Evolutionary conservation across 2,113 vertebrate genomes (phyloP).

Genomic region (Pelecanoides urinatrix): DNA sequence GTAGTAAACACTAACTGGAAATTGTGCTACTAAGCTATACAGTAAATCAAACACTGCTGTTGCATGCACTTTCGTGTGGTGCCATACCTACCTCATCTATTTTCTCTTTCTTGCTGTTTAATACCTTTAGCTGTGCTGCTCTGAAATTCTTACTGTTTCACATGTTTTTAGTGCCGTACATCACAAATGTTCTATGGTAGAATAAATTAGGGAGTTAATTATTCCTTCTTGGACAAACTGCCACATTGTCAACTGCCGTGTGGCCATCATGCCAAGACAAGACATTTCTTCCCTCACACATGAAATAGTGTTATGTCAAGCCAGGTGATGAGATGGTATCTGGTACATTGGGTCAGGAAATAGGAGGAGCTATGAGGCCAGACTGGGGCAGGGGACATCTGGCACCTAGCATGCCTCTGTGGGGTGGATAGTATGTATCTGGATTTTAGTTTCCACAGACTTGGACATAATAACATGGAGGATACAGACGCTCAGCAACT

Average conservation of each 20-base stretch:
- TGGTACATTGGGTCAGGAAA: not conserved
- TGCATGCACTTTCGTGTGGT: not conserved
- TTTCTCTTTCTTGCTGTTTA: not conserved
- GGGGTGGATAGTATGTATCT: not conserved
- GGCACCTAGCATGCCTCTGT: not conserved
- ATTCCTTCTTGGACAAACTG: not conserved
- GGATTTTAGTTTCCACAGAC: not conserved
- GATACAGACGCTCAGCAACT: not conserved
- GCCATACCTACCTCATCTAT: not conserved
- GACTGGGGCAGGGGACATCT: not conserved
- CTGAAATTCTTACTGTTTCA: not conserved
- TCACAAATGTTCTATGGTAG: not conserved
- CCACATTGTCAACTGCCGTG: not conserved
- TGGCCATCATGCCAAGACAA: not conserved
- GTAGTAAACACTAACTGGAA: not conserved
- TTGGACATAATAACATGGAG: not conserved
- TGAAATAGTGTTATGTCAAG: not conserved
- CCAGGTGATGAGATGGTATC: not conserved
- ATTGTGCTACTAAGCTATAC: not conserved
- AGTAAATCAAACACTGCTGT: not conserved
- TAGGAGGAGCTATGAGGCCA: not conserved
- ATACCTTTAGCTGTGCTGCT: not conserved
- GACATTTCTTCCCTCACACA: not conserved
- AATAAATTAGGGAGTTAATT: not conserved
- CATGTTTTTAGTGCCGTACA: not conserved